Evolutionary conservation across 2,888 invertebrate species (phyloP).

Genomic region (Eustalomyia histrio): DNA sequence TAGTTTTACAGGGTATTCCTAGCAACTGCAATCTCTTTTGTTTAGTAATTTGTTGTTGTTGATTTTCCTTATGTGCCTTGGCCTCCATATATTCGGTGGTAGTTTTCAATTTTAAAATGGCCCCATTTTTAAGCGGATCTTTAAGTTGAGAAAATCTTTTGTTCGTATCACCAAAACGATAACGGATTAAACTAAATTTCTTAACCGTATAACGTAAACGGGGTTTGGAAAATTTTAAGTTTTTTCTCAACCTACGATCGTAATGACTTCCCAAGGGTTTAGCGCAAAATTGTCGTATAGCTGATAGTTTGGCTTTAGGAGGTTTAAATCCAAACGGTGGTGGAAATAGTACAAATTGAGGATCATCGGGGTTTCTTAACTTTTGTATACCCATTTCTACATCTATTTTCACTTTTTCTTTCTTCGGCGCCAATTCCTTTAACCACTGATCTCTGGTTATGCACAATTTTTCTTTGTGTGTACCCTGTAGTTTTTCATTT

Average conservation of each 20-base stretch:
- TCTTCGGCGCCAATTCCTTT: constrained; percentile 72
- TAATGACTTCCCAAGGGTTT: constrained; percentile 74
- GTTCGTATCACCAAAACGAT: constrained; percentile 67
- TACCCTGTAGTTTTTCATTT: constrained; percentile 68
- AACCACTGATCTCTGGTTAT: constrained; percentile 77
- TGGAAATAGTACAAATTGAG: constrained; percentile 73
- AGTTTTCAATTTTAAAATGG: constrained; percentile 52
- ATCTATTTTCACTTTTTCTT: constrained; percentile 71
- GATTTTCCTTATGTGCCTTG: constrained; percentile 67
- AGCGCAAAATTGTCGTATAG: constrained; percentile 68
- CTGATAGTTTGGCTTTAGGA: constrained; percentile 53
- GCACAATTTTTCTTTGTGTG: constrained; percentile 73
- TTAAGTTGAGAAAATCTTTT: constrained; percentile 30
- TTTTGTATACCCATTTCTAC: constrained; percentile 72
- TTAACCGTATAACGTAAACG: constrained; percentile 72
- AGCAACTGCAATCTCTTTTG: constrained; percentile 70
- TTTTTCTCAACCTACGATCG: constrained; percentile 71
- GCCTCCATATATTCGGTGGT: constrained; percentile 72
- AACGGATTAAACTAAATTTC: constrained; percentile 78
- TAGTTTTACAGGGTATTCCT: constrained; percentile 71
- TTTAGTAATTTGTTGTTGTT: constrained; percentile 67
- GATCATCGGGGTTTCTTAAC: constrained; percentile 71
- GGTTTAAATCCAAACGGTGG: constrained; percentile 66
- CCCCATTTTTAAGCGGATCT: constrained; percentile 5
- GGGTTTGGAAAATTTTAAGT: constrained; percentile 74